These are phyloP conservation scores for Ictalurus punctatus DNA, from an alignment of 2,113 vertebrate genomes.

Conservation along the genomic window DNA sequence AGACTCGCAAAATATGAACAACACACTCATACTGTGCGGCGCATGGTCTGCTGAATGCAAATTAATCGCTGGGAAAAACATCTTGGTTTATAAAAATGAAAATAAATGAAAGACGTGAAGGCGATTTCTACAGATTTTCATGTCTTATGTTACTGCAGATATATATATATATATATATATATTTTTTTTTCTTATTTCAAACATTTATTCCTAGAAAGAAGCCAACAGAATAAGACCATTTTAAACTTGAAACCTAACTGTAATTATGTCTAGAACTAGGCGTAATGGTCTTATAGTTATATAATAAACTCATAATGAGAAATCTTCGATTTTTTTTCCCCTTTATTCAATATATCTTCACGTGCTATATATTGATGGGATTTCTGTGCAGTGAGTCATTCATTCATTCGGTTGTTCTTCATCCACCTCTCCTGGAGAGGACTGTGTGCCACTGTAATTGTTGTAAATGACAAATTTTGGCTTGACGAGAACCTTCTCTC, in stretches of 20 bases:
- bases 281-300: background rate
- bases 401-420: background rate
- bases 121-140: too few relatives aligned
- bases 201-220: too few relatives aligned
- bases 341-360: background rate
- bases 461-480: background rate
- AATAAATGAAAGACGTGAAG: too few relatives aligned
- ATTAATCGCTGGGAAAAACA: too few relatives aligned
- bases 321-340: background rate
- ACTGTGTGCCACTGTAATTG: background rate
- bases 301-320: background rate
- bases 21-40: too few relatives aligned
- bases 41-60: too few relatives aligned
- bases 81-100: too few relatives aligned
- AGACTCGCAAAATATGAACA: too few relatives aligned
- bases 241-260: background rate
- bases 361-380: background rate
- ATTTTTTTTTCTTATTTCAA: too few relatives aligned
- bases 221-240: too few relatives aligned
- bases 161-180: background rate
- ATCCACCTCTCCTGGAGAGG: background rate
- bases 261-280: background rate
- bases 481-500: constrained; percentile 87
- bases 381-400: background rate
- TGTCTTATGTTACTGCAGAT: background rate